Evolutionary conservation across 1,140 invertebrate species (phyloP), one percentile per base, ranked within the genome.

Genomic region (Drosophila nigrodunni): DNA sequence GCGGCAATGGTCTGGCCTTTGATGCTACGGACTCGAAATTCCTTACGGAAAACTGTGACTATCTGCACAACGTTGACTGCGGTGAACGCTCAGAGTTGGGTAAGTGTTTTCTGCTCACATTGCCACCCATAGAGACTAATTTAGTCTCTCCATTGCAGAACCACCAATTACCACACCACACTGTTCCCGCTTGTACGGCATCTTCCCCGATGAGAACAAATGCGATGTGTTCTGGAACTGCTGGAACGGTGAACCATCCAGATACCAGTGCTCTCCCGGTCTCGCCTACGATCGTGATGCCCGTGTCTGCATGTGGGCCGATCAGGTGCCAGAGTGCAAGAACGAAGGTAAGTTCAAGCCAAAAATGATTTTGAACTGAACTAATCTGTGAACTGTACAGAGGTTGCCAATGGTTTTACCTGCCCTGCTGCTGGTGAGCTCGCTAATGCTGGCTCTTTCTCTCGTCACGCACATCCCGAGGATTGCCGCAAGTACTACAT

Each of bases 171-270:
- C 95, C 41, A 97, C 97, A 13, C 94, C 96, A 0, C 96, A 98
- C 92, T 98, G 97, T 90, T 90, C 96, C 10, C 94, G 97, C 54
- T 93, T 98, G 49, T 98, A 98, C 93, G 98, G 98, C 90, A 98
- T 98, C 93, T 98, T 98, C 95, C 92, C 97, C 64, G 97, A 98
- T 92, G 96, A 96, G 18, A 93, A 94, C 72, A 97, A 98, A 93
- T 98, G 97, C 93, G 96, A 97, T 92, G 96, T 97, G 1, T 98
- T 98, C 95, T 98, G 97, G 96, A 98, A 97, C 92, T 98, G 98
- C 93, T 98, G 97, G 97, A 98, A 98, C 93, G 98, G 97, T 43
- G 97, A 98, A 93, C 95, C 97, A 7, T 97, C 96, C 81, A 95
- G 96, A 78, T 98, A 98, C 92, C 97, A 98, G 92, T 98, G 98